A percentile compares a stretch with the other conserved stretches of the same genome.
These are phyloP conservation scores for Frieseomelitta varia DNA, from an alignment of 1,140 invertebrate species.

Conservation along the genomic window DNA sequence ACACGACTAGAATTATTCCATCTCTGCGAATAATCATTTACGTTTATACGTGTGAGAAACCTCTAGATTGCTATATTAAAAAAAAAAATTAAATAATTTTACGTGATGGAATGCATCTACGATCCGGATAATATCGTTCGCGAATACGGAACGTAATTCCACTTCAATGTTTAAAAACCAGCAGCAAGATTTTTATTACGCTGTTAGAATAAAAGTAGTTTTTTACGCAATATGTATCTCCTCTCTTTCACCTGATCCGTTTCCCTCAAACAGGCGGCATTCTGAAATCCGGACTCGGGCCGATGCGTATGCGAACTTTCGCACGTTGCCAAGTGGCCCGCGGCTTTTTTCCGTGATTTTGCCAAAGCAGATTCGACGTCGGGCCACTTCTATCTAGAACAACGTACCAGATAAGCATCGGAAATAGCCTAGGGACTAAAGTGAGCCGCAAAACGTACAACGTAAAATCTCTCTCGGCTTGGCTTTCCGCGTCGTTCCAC, in stretches of 20 bases:
- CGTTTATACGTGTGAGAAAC: no score
- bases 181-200: no score
- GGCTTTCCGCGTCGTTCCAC: background rate
- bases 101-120: no score
- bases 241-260: background rate
- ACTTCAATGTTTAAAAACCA: no score
- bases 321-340: constrained; percentile 45
- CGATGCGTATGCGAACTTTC: constrained; percentile 18
- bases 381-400: constrained; percentile 56
- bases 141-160: no score
- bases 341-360: constrained; percentile 60
- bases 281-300: constrained; percentile 22
- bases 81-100: no score
- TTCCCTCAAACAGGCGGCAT: constrained; percentile 8
- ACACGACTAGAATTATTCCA: no score
- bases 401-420: constrained; percentile 58
- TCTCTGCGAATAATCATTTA: no score
- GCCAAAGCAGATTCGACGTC: constrained; percentile 56
- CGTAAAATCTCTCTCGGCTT: background rate
- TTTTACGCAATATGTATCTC: no score
- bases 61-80: no score
- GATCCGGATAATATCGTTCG: no score
- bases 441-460: background rate
- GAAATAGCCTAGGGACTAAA: constrained; percentile 30
- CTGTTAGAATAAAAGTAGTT: background rate